Evolutionary conservation across 2,888 invertebrate genomes (phyloP), one percentile per base, ranked within the genome.

Genomic region (Nemapogon koenigi): DNA sequence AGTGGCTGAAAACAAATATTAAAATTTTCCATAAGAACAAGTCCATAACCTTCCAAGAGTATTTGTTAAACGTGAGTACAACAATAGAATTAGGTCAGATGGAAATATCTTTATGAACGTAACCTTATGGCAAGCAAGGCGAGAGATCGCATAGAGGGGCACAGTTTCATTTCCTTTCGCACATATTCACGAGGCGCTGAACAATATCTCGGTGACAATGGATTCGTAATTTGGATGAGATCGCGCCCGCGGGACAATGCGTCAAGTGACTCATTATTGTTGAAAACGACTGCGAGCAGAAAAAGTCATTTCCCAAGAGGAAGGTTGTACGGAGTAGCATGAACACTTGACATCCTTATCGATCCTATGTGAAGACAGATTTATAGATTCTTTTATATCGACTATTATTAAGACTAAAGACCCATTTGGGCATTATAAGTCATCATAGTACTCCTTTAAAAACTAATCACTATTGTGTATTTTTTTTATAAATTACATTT

Each of bases 251-350:
- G 64, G 66, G 69, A 65, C 69, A 67, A 66, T 67, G 59, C 68
- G 64, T 67, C 72, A 67, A 69, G 68, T 66, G 66, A 70, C 66
- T 72, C 67, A 70, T 75, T 72, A 72, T 65, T 63, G 63, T 55
- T 62, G 61, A 65, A 65, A 67, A 65, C n/a, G n/a, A n/a, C 57
- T 58, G 64, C 49, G 46, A n/a, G 18, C 22, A 26, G 15, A 16
- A 11, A 37, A 37, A 37, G 28, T 37, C 37, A 28, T 28, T 28
- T 7, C n/a, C n/a, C n/a, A n/a, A n/a, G n/a, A n/a, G n/a, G n/a
- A n/a, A n/a, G n/a, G n/a, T n/a, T n/a, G n/a, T n/a, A n/a, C n/a
- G n/a, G n/a, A n/a, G n/a, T n/a, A n/a, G n/a, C n/a, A n/a, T n/a
- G n/a, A n/a, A n/a, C n/a, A n/a, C n/a, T n/a, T n/a, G n/a, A n/a